phyloP scores from a whole-genome alignment of 2,888 invertebrate species.

The Pollenia angustigena region DNA sequence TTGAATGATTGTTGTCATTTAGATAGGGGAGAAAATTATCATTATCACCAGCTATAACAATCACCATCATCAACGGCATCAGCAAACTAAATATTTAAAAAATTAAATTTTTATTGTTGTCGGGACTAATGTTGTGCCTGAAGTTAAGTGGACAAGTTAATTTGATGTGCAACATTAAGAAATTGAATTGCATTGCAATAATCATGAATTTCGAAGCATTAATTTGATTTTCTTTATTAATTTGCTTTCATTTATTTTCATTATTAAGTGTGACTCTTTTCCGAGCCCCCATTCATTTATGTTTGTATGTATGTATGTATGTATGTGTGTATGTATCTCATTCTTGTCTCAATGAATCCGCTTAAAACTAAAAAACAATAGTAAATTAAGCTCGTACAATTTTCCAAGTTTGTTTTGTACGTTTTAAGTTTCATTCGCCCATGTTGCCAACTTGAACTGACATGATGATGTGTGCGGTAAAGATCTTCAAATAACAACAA shows the following conservation, averaged over 20 bases:
- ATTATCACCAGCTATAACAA: slow-evolving; percentile 44
- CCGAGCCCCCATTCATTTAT: background rate
- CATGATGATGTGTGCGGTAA: slow-evolving; percentile 41
- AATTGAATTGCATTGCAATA: slow-evolving; percentile 68
- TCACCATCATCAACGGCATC: slow-evolving; percentile 4
- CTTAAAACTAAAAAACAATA: slow-evolving; percentile 6
- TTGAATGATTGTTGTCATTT: slow-evolving; percentile 58
- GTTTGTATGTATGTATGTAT: background rate
- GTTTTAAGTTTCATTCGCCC: slow-evolving; percentile 16
- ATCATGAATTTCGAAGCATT: slow-evolving; percentile 57
- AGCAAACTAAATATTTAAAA: slow-evolving; percentile 23
- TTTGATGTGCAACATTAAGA: slow-evolving; percentile 67
- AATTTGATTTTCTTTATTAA: slow-evolving; percentile 61
- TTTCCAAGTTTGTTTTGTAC: slow-evolving; percentile 16
- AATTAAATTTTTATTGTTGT: slow-evolving; percentile 55
- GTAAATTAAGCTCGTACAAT: slow-evolving; percentile 3
- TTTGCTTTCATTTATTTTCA: slow-evolving; percentile 30
- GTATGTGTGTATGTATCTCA: background rate
- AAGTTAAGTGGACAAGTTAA: slow-evolving; percentile 69
- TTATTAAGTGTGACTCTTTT: slow-evolving; percentile 43
- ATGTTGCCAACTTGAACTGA: slow-evolving; percentile 50
- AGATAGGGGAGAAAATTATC: slow-evolving; percentile 61
- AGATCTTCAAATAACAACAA: slow-evolving; percentile 39
- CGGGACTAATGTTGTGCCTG: slow-evolving; percentile 5
- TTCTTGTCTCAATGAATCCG: slow-evolving; percentile 22